Evolutionary conservation across 2,113 vertebrate genomes (phyloP).

Genomic region (Perccottus glenii): DNA sequence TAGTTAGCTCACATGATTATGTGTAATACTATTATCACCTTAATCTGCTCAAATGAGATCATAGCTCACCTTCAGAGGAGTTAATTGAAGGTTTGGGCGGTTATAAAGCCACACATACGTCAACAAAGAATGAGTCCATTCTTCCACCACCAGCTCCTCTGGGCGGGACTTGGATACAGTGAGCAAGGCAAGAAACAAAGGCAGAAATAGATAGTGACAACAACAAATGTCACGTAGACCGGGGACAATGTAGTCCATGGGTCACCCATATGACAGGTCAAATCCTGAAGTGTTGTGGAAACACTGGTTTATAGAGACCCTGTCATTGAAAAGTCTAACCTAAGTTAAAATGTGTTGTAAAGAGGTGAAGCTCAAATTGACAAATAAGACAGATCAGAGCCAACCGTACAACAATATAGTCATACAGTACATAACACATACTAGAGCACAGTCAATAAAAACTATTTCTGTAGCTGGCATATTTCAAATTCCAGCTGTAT

Average conservation of each 20-base stretch:
- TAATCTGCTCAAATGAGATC: slow-evolving; percentile 49
- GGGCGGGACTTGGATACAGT: slow-evolving; percentile 20
- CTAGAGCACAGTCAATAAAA: no score
- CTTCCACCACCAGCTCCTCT: background rate
- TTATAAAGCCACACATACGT: slow-evolving; percentile 29
- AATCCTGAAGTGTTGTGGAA: slow-evolving; percentile 53
- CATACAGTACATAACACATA: no score
- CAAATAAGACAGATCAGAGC: no score
- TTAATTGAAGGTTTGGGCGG: slow-evolving; percentile 35
- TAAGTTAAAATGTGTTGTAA: background rate
- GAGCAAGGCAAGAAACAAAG: slow-evolving; percentile 12
- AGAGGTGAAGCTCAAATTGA: background rate
- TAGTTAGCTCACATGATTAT: slow-evolving; percentile 49
- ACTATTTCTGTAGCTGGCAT: no score
- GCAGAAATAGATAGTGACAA: background rate
- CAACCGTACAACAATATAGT: no score
- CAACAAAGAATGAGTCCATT: slow-evolving; percentile 22
- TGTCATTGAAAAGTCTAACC: background rate
- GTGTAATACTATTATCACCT: slow-evolving; percentile 45
- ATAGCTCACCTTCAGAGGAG: slow-evolving; percentile 48
- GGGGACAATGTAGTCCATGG: background rate
- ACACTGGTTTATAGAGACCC: slow-evolving; percentile 36
- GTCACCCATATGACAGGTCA: slow-evolving; percentile 3
- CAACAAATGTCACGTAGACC: slow-evolving; percentile 5
- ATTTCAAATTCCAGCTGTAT: no score